A percentile compares a stretch with the other conserved stretches of the same genome.
These are phyloP conservation scores for Eupeodes luniger DNA, from an alignment of 2,888 invertebrate species.

Conservation along the genomic window DNA sequence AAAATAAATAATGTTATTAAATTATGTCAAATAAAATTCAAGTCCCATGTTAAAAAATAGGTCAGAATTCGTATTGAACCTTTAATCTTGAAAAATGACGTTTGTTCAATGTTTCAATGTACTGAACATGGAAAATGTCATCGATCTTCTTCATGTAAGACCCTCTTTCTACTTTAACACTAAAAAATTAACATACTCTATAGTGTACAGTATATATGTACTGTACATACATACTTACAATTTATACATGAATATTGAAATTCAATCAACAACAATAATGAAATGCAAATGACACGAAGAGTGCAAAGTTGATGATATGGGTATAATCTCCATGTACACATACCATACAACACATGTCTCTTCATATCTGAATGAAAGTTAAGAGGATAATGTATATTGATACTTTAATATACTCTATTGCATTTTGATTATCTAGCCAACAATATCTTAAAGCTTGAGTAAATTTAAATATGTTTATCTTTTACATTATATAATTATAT, in stretches of 20 bases:
- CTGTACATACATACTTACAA: background rate
- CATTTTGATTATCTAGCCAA: background rate
- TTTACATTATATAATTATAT: background rate
- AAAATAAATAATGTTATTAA: too few species aligned
- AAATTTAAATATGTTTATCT: background rate
- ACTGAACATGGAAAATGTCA: too few species aligned
- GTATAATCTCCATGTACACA: background rate
- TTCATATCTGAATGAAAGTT: background rate
- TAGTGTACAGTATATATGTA: too few species aligned
- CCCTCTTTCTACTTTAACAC: too few species aligned
- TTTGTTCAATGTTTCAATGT: too few species aligned
- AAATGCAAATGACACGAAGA: slow-evolving; percentile 6
- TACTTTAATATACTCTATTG: background rate
- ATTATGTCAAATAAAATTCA: too few species aligned
- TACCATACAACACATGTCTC: background rate
- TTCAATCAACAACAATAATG: slow-evolving; percentile 1
- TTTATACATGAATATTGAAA: background rate
- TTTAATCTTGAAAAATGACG: too few species aligned
- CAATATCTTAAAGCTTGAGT: background rate
- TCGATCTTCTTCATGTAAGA: too few species aligned
- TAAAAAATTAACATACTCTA: too few species aligned
- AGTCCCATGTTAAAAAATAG: too few species aligned
- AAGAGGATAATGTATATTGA: slow-evolving; percentile 1
- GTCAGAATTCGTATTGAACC: too few species aligned
- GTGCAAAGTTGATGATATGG: background rate